Percentiles rank a stretch among this genome's conserved stretches.
phyloP scores from a whole-genome alignment of 1,140 invertebrate species.

The Drosophila ironensis region DNA sequence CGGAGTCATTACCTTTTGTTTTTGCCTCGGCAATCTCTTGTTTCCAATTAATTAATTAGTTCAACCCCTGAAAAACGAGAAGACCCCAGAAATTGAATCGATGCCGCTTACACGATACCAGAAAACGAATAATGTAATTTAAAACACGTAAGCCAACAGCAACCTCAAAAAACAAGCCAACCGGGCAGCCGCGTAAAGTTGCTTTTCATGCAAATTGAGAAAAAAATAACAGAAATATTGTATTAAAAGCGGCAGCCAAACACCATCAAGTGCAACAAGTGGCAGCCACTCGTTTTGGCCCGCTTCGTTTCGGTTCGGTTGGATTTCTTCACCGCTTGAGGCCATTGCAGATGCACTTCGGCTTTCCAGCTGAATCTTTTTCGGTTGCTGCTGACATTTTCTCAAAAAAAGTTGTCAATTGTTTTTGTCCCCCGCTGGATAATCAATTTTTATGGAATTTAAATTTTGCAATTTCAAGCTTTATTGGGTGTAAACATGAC shows the following conservation, averaged over 20 bases:
- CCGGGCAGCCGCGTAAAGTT: slow-evolving; percentile 12
- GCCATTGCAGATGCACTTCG: slow-evolving; percentile 42
- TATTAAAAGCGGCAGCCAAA: slow-evolving; percentile 12
- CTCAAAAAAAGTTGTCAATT: slow-evolving; percentile 33
- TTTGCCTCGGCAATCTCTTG: slow-evolving; percentile 10
- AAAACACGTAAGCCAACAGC: slow-evolving; percentile 18
- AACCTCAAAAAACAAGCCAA: neutral
- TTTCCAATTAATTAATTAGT: slow-evolving; percentile 55
- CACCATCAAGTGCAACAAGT: slow-evolving; percentile 28
- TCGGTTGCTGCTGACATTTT: slow-evolving; percentile 14
- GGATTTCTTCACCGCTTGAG: slow-evolving; percentile 49
- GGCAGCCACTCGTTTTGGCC: slow-evolving; percentile 10
- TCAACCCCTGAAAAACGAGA: slow-evolving; percentile 2
- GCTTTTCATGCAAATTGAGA: slow-evolving; percentile 38
- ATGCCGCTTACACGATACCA: slow-evolving; percentile 39
- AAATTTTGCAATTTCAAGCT: too few species aligned
- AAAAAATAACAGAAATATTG: slow-evolving; percentile 20
- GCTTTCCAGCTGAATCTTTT: neutral
- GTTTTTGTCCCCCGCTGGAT: slow-evolving; percentile 2
- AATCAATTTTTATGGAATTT: slow-evolving; percentile 36
- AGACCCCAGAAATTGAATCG: slow-evolving; percentile 16
- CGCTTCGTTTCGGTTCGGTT: neutral
- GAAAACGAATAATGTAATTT: slow-evolving; percentile 20
- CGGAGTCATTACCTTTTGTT: slow-evolving; percentile 10
- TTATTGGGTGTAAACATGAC: neutral